Conservation (phyloP, 2,113 vertebrate species). For the Chaenogobius annularis region DNA sequence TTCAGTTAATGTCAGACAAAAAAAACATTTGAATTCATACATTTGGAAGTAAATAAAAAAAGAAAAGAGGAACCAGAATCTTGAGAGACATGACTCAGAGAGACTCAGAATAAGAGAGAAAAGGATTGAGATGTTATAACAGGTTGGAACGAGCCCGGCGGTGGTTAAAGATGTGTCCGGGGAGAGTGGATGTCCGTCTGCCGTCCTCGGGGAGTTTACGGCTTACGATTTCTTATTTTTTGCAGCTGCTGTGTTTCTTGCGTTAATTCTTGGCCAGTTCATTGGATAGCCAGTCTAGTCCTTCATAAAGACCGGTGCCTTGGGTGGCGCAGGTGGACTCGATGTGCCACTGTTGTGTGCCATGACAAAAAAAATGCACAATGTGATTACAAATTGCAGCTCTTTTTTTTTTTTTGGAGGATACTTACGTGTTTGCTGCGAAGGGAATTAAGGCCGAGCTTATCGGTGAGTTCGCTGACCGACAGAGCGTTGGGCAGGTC, state of each 20-base stretch:
- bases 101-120: slow-evolving; percentile 29
- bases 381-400: not conserved
- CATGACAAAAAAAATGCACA: not conserved
- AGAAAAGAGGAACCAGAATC: slow-evolving; percentile 9
- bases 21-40: not conserved
- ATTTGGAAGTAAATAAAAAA: slow-evolving; percentile 11
- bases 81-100: slow-evolving; percentile 33
- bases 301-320: slow-evolving; percentile 88
- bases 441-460: slow-evolving; percentile 81
- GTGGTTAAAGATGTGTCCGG: slow-evolving; percentile 41
- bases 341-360: slow-evolving; percentile 83
- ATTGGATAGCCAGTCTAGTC: slow-evolving; percentile 90
- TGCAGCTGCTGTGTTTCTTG: not conserved
- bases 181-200: slow-evolving; percentile 38
- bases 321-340: slow-evolving; percentile 88
- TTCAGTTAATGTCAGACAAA: not conserved
- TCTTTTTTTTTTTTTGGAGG: not conserved
- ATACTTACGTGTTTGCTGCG: slow-evolving; percentile 82
- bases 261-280: slow-evolving; percentile 82
- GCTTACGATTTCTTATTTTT: not conserved
- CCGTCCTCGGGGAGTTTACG: slow-evolving; percentile 33
- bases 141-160: slow-evolving; percentile 43
- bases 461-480: slow-evolving; percentile 86
- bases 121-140: slow-evolving; percentile 24
- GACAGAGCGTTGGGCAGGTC: slow-evolving; percentile 92